Evolutionary conservation across 2,888 invertebrate species (phyloP), one percentile per base, ranked within the genome.

Genomic region (Hemistola chrysoprasaria): DNA sequence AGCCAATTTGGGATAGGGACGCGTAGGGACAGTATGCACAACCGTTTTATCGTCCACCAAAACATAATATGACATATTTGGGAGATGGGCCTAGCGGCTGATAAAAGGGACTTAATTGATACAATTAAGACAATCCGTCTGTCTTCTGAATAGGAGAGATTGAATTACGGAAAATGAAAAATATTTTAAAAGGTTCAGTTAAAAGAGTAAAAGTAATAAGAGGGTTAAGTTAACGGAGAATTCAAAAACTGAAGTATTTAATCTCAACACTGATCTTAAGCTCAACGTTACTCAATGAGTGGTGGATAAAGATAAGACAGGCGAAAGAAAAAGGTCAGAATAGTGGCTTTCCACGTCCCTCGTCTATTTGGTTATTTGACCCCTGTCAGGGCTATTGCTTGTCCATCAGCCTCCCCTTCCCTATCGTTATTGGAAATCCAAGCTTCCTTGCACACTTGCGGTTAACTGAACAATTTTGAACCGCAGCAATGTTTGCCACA

Each of bases 381-480:
- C 80, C 77, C 75, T 75, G 79, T 76, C 80, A 73, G 71, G 66
- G 72, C 67, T 69, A 78, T 67, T 63, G 66, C 62, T 48, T 61
- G 66, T 62, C 65, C 68, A 78, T 80, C 76, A 72, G 59, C 65
- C 61, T 71, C 16, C 16, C 16, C 16, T 16, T 74, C 80, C 78
- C 76, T 67, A 55, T 40, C 59, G 50, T 68, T 73, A 76, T 78
- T 77, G 74, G 78, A 72, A 78, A 77, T 77, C 72, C 71, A 70
- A 58, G 58, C 60, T 62, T 60, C 60, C 65, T 64, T 59, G 39
- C 34, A 40, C 63, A 63, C 58, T 72, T 76, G 76, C 66, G 78
- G 75, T 75, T 74, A 74, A 70, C 70, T 67, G 65, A 72, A 63
- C 73, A 67, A 76, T 77, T 71, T 70, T 47, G 56, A 57, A 61